Base-by-base conservation (phyloP, 1,140 invertebrate species). In the Hylyphantes graminicola region DNA sequence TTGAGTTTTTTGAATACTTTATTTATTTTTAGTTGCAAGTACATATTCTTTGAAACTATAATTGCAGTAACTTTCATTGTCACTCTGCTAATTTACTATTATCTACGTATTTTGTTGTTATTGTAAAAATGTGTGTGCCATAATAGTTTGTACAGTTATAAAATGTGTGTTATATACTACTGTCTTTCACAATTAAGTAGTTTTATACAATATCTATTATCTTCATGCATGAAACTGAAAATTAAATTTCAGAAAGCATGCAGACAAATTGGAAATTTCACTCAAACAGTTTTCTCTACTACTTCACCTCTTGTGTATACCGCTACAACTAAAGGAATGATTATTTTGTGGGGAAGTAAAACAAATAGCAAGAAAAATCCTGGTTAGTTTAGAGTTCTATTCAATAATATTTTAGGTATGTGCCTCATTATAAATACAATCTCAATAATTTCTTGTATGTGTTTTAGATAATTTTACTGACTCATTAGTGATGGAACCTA, bases 231-330 rank as follows among this genome's bases (percentile, higher is more conserved):
- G 1, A 61, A 61, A 61, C 17, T 15, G 57, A 3, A 21, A 50
- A 13, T 72, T 11, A 15, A 48, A n/a, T 76, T 63, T 15, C n/a
- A 79, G 77, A 79, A 79, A 68, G 61, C 53, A 15, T 79, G 77
- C 15, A 55, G 48, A n/a, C 59, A 81, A 63, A 50, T 50, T 81
- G 78, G 78, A 13, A n/a, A 81, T n/a, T 81, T 81, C 17, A 72
- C 78, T 51, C 68, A 81, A 54, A 73, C 78, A 21, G 51, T 63
- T 19, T 81, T 63, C 64, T 70, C 15, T 17, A 10, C 57, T 50
- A 15, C 21, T 6, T 81, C 67, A 11, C 53, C 68, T n/a, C 54
- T 81, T n/a, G 67, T 57, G 19, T 17, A 53, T 54, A 81, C 78
- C 7, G 78, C 53, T 6, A 81, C 78, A 61, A 72, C 35, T 57